These are phyloP conservation scores for Hypotaenidia okinawae DNA, from an alignment of 2,797 vertebrate species.

Conservation along the genomic window DNA sequence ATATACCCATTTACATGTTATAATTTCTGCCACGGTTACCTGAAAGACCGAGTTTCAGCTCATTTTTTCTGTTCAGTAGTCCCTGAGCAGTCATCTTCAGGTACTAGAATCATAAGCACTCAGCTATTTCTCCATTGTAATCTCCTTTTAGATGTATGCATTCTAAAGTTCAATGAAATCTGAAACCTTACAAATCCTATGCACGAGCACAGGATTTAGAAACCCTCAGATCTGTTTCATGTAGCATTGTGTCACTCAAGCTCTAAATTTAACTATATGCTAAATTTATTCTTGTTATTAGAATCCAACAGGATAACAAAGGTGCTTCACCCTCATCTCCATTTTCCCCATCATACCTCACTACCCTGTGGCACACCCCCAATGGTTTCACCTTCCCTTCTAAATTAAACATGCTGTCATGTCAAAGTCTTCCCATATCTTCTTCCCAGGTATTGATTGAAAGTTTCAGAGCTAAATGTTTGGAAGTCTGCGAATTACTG, in stretches of 20 bases:
- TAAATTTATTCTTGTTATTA: conserved; percentile 36
- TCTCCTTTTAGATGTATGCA: neutral
- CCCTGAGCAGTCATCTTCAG: neutral
- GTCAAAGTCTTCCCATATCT: neutral
- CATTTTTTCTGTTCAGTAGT: neutral
- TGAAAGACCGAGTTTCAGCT: neutral
- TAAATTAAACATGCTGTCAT: neutral
- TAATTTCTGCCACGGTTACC: neutral
- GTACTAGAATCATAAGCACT: neutral
- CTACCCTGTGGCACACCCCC: neutral
- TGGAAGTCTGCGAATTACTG: neutral
- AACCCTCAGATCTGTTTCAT: neutral
- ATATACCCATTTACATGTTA: neutral
- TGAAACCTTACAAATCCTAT: neutral
- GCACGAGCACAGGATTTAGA: neutral
- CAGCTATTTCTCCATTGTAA: neutral
- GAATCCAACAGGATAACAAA: neutral
- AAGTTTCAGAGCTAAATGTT: neutral
- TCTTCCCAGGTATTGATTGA: neutral
- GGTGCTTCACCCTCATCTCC: conserved; percentile 12
- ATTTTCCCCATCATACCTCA: neutral
- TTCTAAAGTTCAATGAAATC: neutral
- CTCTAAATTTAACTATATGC: neutral
- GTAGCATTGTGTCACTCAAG: neutral
- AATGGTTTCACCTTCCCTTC: neutral